Percentiles rank a stretch among this genome's conserved stretches.
phyloP scores from a whole-genome alignment of 2,888 invertebrate genomes.

The Amiota minor region DNA sequence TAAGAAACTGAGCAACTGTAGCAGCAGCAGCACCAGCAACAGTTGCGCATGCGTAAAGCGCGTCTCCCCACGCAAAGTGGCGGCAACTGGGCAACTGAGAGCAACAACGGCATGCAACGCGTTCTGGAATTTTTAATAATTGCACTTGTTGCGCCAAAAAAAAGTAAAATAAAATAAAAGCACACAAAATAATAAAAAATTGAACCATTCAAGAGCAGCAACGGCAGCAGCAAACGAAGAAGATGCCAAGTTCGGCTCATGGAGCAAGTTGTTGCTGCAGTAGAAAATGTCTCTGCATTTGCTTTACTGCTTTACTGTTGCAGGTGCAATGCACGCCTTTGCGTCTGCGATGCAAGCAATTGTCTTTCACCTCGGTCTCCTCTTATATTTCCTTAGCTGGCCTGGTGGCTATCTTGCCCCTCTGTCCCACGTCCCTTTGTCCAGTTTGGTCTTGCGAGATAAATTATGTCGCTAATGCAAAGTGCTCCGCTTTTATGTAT shows the following conservation, averaged over 20 bases:
- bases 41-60: slow-evolving; percentile 14
- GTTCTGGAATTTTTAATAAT: slow-evolving; percentile 28
- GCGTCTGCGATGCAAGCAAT: slow-evolving; percentile 53
- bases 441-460: slow-evolving; percentile 65
- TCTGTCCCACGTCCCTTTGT: background rate
- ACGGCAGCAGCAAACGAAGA: slow-evolving; percentile 36
- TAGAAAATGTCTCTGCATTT: slow-evolving; percentile 25
- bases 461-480: slow-evolving; percentile 74
- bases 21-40: slow-evolving; percentile 27
- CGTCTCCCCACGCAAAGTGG: slow-evolving; percentile 16
- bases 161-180: slow-evolving; percentile 31
- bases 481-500: slow-evolving; percentile 70
- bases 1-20: slow-evolving; percentile 44
- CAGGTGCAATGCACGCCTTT: slow-evolving; percentile 62
- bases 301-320: slow-evolving; percentile 26
- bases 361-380: slow-evolving; percentile 41
- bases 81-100: background rate
- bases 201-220: slow-evolving; percentile 46
- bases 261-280: slow-evolving; percentile 35
- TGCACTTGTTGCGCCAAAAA: slow-evolving; percentile 33
- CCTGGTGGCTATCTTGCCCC: background rate
- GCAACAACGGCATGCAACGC: slow-evolving; percentile 26
- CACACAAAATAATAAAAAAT: slow-evolving; percentile 12
- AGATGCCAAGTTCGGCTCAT: slow-evolving; percentile 41
- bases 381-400: slow-evolving; percentile 27